These are phyloP conservation scores for Erpetoichthys calabaricus DNA, from an alignment of 2,797 vertebrate species.

Conservation along the genomic window DNA sequence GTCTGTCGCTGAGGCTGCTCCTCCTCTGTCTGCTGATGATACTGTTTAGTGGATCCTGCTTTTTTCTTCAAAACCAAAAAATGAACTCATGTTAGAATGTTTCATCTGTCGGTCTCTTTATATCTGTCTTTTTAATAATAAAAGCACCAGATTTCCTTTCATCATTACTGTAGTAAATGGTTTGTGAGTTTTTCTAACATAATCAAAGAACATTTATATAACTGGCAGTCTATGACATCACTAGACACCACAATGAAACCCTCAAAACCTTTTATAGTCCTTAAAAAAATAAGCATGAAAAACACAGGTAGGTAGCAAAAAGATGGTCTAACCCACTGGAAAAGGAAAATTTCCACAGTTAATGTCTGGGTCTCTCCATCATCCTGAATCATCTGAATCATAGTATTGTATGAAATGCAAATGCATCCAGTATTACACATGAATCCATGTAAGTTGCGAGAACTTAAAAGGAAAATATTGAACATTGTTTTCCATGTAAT, in stretches of 20 bases:
- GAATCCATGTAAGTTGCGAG: conserved; percentile 4
- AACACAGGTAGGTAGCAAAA: too few relatives aligned
- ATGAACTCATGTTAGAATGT: not conserved
- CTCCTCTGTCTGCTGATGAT: too few relatives aligned
- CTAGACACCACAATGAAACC: conserved; percentile 7
- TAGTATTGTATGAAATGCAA: conserved; percentile 4
- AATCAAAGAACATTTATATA: conserved; percentile 7
- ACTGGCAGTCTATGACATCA: conserved; percentile 6
- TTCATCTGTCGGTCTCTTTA: too few relatives aligned
- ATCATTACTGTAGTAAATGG: not conserved
- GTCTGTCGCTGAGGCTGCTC: too few relatives aligned
- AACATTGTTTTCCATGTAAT: conserved; percentile 26
- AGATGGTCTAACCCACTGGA: not conserved
- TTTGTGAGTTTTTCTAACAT: conserved; percentile 2
- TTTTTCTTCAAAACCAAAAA: conserved; percentile 24
- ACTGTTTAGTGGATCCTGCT: conserved; percentile 7
- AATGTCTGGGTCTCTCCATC: not conserved
- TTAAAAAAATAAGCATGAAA: not conserved
- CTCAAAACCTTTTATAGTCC: conserved; percentile 1
- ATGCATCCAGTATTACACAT: conserved; percentile 1
- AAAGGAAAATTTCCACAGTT: conserved; percentile 2
- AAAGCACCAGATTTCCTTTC: too few relatives aligned
- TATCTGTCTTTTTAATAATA: too few relatives aligned
- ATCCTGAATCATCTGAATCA: conserved; percentile 5
- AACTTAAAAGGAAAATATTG: conserved; percentile 29